Conservation (phyloP, 1,140 invertebrate genomes). For the Drosophila orena region DNA sequence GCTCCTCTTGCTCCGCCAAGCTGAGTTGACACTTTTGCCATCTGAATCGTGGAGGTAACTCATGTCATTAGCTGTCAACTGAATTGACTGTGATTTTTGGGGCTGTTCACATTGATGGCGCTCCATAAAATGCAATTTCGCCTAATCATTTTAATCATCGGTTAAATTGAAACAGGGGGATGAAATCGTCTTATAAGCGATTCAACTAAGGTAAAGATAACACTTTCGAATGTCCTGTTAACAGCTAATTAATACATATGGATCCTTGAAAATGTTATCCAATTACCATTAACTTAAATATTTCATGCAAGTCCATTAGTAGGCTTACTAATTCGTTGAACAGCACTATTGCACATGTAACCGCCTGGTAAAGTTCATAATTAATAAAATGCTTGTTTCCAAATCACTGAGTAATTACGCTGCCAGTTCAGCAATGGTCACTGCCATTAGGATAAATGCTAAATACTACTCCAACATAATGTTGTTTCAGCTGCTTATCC, state of each 20-base stretch:
- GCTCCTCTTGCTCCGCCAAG: not conserved
- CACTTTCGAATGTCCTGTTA: not conserved
- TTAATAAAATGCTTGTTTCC: not conserved
- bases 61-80: conserved; percentile 18
- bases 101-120: conserved; percentile 1
- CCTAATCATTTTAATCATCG: not conserved
- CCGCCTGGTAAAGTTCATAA: not conserved
- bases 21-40: conserved; percentile 33
- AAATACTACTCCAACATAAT: conserved; percentile 8
- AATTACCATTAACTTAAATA: no score
- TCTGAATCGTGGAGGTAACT: not conserved
- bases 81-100: conserved; percentile 4
- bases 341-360: not conserved
- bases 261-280: no score
- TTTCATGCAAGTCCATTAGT: no score
- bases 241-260: not conserved
- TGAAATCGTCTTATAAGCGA: not conserved
- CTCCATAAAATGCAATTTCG: conserved; percentile 6
- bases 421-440: not conserved
- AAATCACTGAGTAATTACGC: conserved; percentile 1
- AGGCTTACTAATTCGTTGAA: not conserved
- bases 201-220: no score
- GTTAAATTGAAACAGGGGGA: not conserved
- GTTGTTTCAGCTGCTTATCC: conserved; percentile 18
- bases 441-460: conserved; percentile 14